Evolutionary conservation across 2,888 invertebrate species (phyloP).

Genomic region (Luperina testacea): DNA sequence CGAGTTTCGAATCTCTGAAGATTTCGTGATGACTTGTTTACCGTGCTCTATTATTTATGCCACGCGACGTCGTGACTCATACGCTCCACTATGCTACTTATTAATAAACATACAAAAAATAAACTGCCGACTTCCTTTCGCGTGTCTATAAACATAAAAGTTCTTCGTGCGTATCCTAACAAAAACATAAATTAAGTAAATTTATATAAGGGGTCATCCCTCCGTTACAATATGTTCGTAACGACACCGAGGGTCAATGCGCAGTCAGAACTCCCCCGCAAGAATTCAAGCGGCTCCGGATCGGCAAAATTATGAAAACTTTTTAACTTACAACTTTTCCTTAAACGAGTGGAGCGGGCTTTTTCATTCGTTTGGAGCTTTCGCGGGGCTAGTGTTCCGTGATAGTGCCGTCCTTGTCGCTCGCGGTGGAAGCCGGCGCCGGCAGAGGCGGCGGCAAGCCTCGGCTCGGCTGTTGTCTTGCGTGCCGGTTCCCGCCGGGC

Average conservation of each 20-base stretch:
- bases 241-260: constrained; percentile 86
- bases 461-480: constrained; percentile 75
- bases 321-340: constrained; percentile 89
- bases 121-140: constrained; percentile 87
- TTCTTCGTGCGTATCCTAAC: constrained; percentile 88
- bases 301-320: constrained; percentile 88
- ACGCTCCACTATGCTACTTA: constrained; percentile 78
- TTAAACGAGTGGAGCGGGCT: constrained; percentile 81
- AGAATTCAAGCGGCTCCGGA: constrained; percentile 79
- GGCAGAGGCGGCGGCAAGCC: constrained; percentile 72
- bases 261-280: constrained; percentile 84
- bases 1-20: constrained; percentile 69
- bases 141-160: constrained; percentile 88
- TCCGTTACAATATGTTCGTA: constrained; percentile 88
- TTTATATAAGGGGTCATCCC: constrained; percentile 89
- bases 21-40: constrained; percentile 78
- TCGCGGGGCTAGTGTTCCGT: constrained; percentile 71
- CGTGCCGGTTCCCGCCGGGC: constrained; percentile 77
- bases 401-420: constrained; percentile 79
- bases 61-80: constrained; percentile 81
- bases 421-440: constrained; percentile 66
- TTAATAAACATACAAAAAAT: constrained; percentile 85
- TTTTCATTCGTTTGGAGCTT: constrained; percentile 82
- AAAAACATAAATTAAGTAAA: constrained; percentile 89
- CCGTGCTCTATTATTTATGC: constrained; percentile 80